Conservation (phyloP, 2,113 vertebrate genomes). For the Sylvia atricapilla region DNA sequence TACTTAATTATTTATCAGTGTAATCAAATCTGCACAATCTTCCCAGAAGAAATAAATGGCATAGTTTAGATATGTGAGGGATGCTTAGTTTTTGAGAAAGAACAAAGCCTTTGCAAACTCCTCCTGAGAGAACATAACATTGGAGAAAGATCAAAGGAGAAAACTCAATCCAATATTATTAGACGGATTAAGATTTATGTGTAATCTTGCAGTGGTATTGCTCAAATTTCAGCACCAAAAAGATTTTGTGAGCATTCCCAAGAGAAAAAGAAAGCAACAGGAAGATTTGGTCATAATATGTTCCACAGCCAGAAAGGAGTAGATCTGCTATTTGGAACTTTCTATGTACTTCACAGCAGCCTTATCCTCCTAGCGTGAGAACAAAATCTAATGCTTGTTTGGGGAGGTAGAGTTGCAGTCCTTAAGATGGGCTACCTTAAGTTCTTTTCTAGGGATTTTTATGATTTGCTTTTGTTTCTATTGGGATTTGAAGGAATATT, state of each 20-base stretch:
- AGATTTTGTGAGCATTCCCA: constrained; percentile 15
- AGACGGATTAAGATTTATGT: constrained; percentile 13
- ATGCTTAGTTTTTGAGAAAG: constrained; percentile 21
- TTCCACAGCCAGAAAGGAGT: background rate
- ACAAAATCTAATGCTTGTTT: background rate
- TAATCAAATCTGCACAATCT: constrained; percentile 16
- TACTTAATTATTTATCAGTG: constrained; percentile 32
- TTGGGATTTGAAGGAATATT: background rate
- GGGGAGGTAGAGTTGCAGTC: background rate
- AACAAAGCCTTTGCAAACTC: constrained; percentile 32
- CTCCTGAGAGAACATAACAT: background rate
- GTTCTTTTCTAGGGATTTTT: background rate
- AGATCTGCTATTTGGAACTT: background rate
- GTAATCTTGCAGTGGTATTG: background rate
- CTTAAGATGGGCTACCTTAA: background rate
- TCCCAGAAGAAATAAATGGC: constrained; percentile 10
- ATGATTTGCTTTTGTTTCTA: background rate
- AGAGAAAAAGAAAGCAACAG: background rate
- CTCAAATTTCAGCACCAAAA: background rate
- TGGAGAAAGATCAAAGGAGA: constrained; percentile 57
- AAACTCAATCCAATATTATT: background rate
- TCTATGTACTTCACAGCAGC: background rate
- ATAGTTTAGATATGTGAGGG: constrained; percentile 23
- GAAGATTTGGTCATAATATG: background rate
- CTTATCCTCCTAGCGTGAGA: background rate